A percentile compares a stretch with the other conserved stretches of the same genome.
Evolutionary conservation across 2,113 vertebrate species (phyloP).

Genomic region (human): DNA sequence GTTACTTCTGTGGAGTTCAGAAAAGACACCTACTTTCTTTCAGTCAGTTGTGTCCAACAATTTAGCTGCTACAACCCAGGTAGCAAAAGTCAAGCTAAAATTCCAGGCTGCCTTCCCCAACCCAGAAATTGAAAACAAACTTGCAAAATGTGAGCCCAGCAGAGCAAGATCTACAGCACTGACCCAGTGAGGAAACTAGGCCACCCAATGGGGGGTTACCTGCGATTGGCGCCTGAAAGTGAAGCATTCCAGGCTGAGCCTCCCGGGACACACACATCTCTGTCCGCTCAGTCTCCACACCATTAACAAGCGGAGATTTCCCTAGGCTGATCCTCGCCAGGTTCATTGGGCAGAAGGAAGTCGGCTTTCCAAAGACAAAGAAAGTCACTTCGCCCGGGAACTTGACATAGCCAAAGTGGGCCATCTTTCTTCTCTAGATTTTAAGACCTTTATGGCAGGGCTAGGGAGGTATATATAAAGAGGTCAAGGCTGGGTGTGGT

Average conservation of each 20-base stretch:
- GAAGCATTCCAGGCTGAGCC: slow-evolving; percentile 55
- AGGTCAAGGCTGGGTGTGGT: background rate
- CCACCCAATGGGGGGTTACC: background rate
- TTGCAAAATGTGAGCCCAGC: background rate
- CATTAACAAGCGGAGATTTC: slow-evolving; percentile 61
- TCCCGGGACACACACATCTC: slow-evolving; percentile 65
- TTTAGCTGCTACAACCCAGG: background rate
- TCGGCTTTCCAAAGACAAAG: slow-evolving; percentile 25
- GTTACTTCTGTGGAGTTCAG: background rate
- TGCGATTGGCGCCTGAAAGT: background rate
- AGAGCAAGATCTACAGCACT: background rate
- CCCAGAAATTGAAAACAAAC: slow-evolving; percentile 27
- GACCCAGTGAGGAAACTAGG: slow-evolving; percentile 72
- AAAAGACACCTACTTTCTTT: background rate
- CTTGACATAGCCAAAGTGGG: background rate
- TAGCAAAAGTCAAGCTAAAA: slow-evolving; percentile 5
- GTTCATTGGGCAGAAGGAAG: slow-evolving; percentile 41
- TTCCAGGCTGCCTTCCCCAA: background rate
- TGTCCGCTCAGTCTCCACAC: slow-evolving; percentile 49
- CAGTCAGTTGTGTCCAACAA: background rate
- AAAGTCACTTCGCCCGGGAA: slow-evolving; percentile 10
- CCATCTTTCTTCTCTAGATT: background rate
- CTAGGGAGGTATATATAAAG: no score
- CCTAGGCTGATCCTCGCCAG: slow-evolving; percentile 21
- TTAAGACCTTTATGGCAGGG: background rate